A percentile compares a stretch with the other conserved stretches of the same genome.
Conservation (phyloP, 53 echinoderm and acorn worm genomes). For the Astropecten irregularis region DNA sequence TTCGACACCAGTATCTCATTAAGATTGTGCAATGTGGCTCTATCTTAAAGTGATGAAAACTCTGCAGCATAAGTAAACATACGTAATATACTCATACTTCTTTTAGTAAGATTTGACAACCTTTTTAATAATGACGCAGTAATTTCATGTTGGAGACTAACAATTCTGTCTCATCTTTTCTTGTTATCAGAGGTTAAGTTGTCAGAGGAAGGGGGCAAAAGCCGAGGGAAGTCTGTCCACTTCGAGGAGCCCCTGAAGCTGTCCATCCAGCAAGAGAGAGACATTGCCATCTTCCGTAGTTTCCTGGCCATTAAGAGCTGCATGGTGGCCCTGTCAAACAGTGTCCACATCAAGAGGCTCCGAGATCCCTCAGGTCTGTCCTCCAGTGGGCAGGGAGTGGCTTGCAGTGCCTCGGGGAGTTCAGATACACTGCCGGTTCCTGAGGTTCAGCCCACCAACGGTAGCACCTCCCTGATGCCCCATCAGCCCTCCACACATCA, state of each 20-base stretch:
- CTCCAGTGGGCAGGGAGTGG: background rate
- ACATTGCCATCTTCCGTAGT: constrained; percentile 82
- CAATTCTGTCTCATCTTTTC: too few species aligned
- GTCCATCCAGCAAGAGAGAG: constrained; percentile 74
- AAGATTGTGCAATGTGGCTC: too few species aligned
- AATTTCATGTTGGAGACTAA: too few species aligned
- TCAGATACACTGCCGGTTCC: background rate
- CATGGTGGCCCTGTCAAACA: constrained; percentile 27
- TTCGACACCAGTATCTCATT: too few species aligned
- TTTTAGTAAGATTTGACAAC: too few species aligned
- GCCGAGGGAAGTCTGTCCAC: constrained; percentile 65
- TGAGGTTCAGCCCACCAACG: background rate
- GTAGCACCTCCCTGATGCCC: background rate
- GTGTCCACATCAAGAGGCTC: background rate
- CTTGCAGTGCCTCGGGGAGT: background rate
- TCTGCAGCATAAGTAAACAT: too few species aligned
- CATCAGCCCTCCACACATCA: background rate
- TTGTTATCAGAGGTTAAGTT: constrained; percentile 42
- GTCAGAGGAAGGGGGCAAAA: background rate
- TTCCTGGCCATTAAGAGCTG: constrained; percentile 64
- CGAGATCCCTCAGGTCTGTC: background rate
- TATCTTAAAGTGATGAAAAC: too few species aligned
- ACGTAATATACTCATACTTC: too few species aligned
- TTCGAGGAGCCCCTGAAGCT: constrained; percentile 62
- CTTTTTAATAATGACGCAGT: too few species aligned